Percentiles rank a stretch among this genome's conserved stretches.
These are phyloP conservation scores for Grammomys dolichurus DNA, from an alignment of 2,113 vertebrate genomes.

Conservation along the genomic window DNA sequence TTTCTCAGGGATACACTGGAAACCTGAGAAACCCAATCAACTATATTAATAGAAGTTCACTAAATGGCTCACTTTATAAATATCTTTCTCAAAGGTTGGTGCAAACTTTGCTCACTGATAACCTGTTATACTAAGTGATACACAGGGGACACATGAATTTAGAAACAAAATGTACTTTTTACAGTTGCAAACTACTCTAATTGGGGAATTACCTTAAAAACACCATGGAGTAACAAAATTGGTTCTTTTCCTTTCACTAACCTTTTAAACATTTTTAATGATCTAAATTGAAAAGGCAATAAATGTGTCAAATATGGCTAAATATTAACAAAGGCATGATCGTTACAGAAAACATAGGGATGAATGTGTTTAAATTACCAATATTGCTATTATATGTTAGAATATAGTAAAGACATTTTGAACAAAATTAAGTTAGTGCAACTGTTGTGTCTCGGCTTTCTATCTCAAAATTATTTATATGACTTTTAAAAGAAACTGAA, in stretches of 20 bases:
- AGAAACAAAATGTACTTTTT: not conserved
- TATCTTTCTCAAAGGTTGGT: not conserved
- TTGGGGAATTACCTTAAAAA: constrained; percentile 18
- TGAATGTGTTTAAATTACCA: not conserved
- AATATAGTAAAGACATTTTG: not conserved
- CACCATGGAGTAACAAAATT: not conserved
- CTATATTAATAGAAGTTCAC: not conserved
- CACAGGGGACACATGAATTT: not conserved
- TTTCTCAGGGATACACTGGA: not conserved
- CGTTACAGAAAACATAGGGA: not conserved
- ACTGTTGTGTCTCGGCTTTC: not conserved
- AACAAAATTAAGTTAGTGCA: not conserved
- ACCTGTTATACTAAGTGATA: not conserved
- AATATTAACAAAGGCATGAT: not conserved
- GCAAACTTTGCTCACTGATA: not conserved
- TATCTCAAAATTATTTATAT: not conserved
- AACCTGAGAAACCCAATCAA: not conserved
- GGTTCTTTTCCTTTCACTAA: not conserved
- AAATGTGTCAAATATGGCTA: not conserved
- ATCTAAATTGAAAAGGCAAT: constrained; percentile 41
- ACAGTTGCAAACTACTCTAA: not conserved
- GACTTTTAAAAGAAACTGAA: not conserved
- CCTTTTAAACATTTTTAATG: constrained; percentile 32
- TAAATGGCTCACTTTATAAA: not conserved
- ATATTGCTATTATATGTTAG: not conserved